Base-by-base conservation (phyloP, 2,113 vertebrate genomes). In the Amphilophus citrinellus region DNA sequence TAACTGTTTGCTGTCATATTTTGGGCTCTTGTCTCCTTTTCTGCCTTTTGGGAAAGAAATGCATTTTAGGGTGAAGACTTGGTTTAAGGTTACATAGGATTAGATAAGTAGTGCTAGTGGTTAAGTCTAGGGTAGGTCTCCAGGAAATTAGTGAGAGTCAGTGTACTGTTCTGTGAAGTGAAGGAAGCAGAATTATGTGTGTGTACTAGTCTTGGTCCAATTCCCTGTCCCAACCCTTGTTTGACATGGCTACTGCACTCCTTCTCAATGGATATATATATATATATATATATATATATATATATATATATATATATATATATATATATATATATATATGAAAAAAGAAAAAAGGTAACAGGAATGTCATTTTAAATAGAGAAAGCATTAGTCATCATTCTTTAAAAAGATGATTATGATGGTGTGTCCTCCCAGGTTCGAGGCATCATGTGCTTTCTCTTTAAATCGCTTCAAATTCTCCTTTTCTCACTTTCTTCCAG, bases 181-280 rank as follows among this genome's bases (percentile, higher is more conserved):
- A 30, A 42, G 53, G 5, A 63, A 61, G 68, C 44, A 61, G 50
- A 14, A 10, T 27, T 65, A 11, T 35, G 11, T 50, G 27, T 71
- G 27, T 82, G n/a, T 35, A 44, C 22, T 77, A 59, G 15, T 62
- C 39, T 82, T 13, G 0, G 65, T 30, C 7, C 20, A 13, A 47
- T 75, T 84, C 61, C 44, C 77, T 59, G 56, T 56, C 32, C 76
- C 10, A 62, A 56, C 63, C 58, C 57, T 32, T 80, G 84, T 71
- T 77, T 68, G 76, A 57, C 61, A 80, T 17, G 18, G 44, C 79
- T 82, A 76, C 57, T 3, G 30, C 68, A 11, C 62, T 78, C 82
- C 37, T 44, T 61, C 58, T 75, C 77, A 85, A 86, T 89, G 60
- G 71, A 84, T 61, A 24, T 50, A 61, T 37, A 59, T 60, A 76